Evolutionary conservation across 2,113 vertebrate genomes (phyloP), one percentile per base, ranked within the genome.

Genomic region (Reinhardtius hippoglossoides): DNA sequence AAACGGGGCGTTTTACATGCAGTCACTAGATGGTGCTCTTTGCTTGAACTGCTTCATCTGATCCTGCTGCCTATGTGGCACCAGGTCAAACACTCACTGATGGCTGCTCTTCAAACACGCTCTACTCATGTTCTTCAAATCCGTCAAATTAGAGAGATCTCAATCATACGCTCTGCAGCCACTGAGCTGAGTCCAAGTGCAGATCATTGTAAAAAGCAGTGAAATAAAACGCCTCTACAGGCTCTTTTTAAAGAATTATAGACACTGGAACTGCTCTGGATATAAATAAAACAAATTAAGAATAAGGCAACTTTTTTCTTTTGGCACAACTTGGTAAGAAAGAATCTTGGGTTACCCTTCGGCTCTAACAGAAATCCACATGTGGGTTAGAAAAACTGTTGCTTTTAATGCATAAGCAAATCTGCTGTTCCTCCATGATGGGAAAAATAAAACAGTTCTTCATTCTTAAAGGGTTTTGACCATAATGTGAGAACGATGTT

Each of bases 11-110:
- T 68, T 42, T 54, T 66, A 42, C 26, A 13, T 31, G 20, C 44
- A 40, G 60, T 61, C 91, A 86, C 88, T 85, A 92, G 90, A 89
- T 91, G 90, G 89, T 24, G 63, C 71, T 85, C 46, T 83, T 71
- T 61, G 68, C 89, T 82, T 82, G 64, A 82, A 72, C 46, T 74
- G 61, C 74, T 48, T 55, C 13, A 61, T 73, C 61, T 85, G 70
- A 73, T 76, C 26, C 18, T 62, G 9, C 20, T 63, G 46, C 35
- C 23, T 8, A 16, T 16, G 13, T 74, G 58, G 64, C 67, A 74
- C 31, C 10, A 14, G 82, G 76, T 88, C 87, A 89, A 83, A 84
- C n/a, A 14, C 42, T 60, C 66, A 70, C 23, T 58, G 52, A 63
- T 71, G 27, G 65, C 46, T 7, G 50, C 9, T 67, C 69, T 65